Evolutionary conservation across 2,888 invertebrate species (phyloP), one percentile per base, ranked within the genome.

Genomic region (Hartigia nigra): DNA sequence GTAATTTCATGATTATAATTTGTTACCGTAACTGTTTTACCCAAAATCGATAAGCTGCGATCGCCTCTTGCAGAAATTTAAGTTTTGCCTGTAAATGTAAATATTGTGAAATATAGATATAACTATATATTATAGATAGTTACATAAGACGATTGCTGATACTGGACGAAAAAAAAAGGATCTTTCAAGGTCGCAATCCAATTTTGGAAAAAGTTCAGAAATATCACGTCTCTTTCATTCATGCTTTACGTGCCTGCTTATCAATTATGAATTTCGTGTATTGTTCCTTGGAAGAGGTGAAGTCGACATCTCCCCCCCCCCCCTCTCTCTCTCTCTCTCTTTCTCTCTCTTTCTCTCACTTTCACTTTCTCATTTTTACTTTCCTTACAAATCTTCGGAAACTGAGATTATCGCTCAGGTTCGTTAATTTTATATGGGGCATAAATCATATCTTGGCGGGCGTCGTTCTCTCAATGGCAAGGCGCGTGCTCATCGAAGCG

Each of bases 1-100:
- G 36, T 75, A 75, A 75, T 23, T 23, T 75, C 35, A 75, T 75
- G 36, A 75, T 34, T 36, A n/a, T n/a, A 75, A 75, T 75, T 36
- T 35, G 75, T 34, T 31, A 35, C 36, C 31, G 4, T 23, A 75
- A 75, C 36, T 9, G 55, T 55, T 55, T 55, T 23, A 23, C 23
- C 55, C 55, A 55, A 55, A 55, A 55, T 23, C 55, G 14, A 55
- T 55, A 23, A 55, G 23, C 55, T 55, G 55, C 23, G 55, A 23
- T 55, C 55, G 9, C 55, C 5, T 55, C 55, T 55, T 23, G 23
- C 23, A 23, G 55, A 55, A 55, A 55, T 55, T 5, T 23, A 23
- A 55, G 23, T 23, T 55, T 55, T 55, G 23, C 55, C 55, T 23
- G 55, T 55, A 55, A 55, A 55, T 23, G 55, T 55, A 9, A 55